phyloP scores from a whole-genome alignment of 1,140 invertebrate genomes.

The Ptiloglossa arizonensis region DNA sequence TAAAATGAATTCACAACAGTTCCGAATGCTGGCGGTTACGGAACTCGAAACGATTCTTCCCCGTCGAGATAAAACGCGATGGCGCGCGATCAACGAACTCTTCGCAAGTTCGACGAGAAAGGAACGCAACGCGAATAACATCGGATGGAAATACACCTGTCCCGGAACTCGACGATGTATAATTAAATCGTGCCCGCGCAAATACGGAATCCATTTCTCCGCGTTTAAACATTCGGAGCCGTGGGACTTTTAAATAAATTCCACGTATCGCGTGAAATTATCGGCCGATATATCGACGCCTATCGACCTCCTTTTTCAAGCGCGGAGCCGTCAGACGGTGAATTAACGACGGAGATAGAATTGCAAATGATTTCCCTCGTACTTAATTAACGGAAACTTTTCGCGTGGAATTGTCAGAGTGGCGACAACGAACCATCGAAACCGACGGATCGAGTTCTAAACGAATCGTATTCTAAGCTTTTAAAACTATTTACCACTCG shows the following conservation, averaged over 20 bases:
- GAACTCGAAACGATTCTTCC: too few species aligned
- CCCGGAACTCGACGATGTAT: too few species aligned
- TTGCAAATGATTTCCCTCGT: neutral
- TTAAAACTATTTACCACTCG: neutral
- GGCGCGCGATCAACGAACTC: too few species aligned
- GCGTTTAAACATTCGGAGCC: too few species aligned
- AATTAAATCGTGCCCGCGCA: too few species aligned
- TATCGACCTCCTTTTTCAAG: neutral
- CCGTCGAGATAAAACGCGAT: neutral
- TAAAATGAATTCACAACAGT: too few species aligned
- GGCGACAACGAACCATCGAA: neutral
- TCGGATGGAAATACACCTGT: too few species aligned
- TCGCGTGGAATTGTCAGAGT: neutral
- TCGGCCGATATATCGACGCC: neutral
- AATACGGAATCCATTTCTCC: too few species aligned
- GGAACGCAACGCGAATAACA: neutral
- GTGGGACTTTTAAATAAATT: too few species aligned
- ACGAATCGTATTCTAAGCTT: neutral
- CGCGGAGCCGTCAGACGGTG: neutral
- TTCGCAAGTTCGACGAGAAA: neutral
- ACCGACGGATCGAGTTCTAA: neutral
- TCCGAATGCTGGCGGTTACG: too few species aligned
- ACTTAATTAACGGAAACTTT: neutral
- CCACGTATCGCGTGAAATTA: neutral
- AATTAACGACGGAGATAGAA: neutral